Evolutionary conservation across 92 coral and sea anemone genomes (phyloP), one percentile per base, ranked within the genome.

Genomic region (Desmophyllum pertusum): DNA sequence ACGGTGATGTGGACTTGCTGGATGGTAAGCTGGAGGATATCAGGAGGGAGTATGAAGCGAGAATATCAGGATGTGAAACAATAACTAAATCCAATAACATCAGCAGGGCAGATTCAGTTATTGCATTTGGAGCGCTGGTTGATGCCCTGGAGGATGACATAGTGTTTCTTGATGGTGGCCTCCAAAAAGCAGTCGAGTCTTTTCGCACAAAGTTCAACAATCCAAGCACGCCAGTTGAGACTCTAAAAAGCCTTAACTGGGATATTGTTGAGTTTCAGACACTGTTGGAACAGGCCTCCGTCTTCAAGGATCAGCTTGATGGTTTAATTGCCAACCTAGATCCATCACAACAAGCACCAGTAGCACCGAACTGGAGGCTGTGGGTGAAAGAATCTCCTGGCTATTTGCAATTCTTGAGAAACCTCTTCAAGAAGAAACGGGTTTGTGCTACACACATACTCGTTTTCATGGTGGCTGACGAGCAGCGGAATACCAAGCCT

Each of bases 211-310:
- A 75, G 33, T 81, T 72, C 63, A 75, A 81, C 64, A 69, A 57
- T 40, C 83, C 25, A 17, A 78, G 82, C 39, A 70, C 85, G 11
- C 51, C 88, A 5, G 45, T 43, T 10, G 84, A 83, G 65, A 70
- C 88, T 25, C 76, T 88, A 61, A 88, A 88, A 66, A 36, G 69
- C 51, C 36, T 77, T 13, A 83, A 83, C 52, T 88, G 88, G 85
- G 87, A 71, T 11, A 81, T 77, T 57, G 81, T 78, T 31, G 91
- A 83, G 33, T 83, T 33, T 17, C 84, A 76, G 46, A 82, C 87
- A 36, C 84, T 88, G 37, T 59, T 87, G 21, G 80, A 83, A 51
- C 78, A 88, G 63, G 79, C 84, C 31, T 71, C 35, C 11, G 51
- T 48, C 69, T 55, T 81, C 37, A 48, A 30, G 35, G 30, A 42